Conservation (phyloP, 2,113 vertebrate genomes). For the Strix aluco region DNA sequence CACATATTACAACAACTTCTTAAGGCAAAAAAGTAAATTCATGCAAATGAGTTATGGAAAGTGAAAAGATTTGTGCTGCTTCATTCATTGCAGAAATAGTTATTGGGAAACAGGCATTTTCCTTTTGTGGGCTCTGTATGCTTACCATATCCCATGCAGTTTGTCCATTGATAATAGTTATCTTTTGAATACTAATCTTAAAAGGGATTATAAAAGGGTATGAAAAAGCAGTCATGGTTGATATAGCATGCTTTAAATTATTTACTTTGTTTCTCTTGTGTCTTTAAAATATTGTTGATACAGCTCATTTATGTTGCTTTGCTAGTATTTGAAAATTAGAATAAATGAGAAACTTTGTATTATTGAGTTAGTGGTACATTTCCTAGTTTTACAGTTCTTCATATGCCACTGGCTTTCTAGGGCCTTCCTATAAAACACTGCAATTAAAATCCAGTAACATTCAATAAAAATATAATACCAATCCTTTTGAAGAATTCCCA, state of each 20-base stretch:
- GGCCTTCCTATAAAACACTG: not conserved
- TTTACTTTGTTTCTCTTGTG: not conserved
- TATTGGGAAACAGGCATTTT: not conserved
- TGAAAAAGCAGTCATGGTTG: not conserved
- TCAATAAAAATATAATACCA: not conserved
- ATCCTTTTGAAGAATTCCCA: not conserved
- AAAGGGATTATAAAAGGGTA: not conserved
- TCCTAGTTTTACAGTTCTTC: not conserved
- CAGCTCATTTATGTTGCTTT: not conserved
- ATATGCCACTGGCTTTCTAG: not conserved
- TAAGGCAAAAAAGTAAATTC: slow-evolving; percentile 76
- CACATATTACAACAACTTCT: slow-evolving; percentile 73
- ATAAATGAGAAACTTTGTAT: not conserved
- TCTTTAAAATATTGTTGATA: not conserved
- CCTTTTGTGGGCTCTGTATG: not conserved
- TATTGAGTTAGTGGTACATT: not conserved
- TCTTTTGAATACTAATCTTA: not conserved
- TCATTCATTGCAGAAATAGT: not conserved
- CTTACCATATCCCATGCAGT: not conserved
- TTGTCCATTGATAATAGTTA: not conserved
- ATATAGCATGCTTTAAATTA: not conserved
- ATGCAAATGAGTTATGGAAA: slow-evolving; percentile 71
- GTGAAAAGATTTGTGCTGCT: slow-evolving; percentile 36
- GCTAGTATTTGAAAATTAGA: not conserved
- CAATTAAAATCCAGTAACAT: not conserved